A percentile compares a stretch with the other conserved stretches of the same genome.
Evolutionary conservation across 2,888 invertebrate species (phyloP).

Genomic region (Oscheius myriophilus): DNA sequence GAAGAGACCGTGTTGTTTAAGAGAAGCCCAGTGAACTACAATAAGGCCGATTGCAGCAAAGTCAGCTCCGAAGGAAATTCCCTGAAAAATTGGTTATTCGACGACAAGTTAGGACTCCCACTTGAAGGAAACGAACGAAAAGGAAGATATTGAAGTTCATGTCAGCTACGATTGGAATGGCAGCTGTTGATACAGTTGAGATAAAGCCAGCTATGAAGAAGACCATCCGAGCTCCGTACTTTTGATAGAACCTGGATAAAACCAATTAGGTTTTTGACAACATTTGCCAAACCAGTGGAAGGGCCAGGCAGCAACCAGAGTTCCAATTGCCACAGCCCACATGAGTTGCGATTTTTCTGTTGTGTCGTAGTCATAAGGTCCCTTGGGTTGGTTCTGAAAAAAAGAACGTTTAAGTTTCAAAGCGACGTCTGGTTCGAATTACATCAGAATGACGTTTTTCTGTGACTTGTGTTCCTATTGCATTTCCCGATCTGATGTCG

Average conservation of each 20-base stretch:
- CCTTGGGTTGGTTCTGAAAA: conserved; percentile 23
- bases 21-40: conserved; percentile 63
- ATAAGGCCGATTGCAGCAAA: conserved; percentile 66
- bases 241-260: conserved; percentile 51
- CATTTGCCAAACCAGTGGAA: conserved; percentile 48
- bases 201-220: conserved; percentile 61
- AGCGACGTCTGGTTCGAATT: no score
- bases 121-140: conserved; percentile 60
- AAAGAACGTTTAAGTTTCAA: not conserved
- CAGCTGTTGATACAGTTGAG: conserved; percentile 58
- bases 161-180: conserved; percentile 53
- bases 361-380: conserved; percentile 38
- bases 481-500: no score
- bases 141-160: conserved; percentile 47
- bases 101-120: conserved; percentile 5
- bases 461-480: no score
- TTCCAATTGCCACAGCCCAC: conserved; percentile 62
- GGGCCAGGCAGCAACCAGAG: conserved; percentile 58
- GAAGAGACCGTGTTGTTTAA: conserved; percentile 64
- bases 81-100: conserved; percentile 31
- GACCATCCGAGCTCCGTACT: conserved; percentile 58
- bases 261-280: not conserved
- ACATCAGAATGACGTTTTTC: no score
- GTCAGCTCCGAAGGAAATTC: conserved; percentile 65
- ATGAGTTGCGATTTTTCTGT: conserved; percentile 54